Conservation (phyloP, 53 echinoderm and acorn worm genomes). For the Hippasteria phrygiana region DNA sequence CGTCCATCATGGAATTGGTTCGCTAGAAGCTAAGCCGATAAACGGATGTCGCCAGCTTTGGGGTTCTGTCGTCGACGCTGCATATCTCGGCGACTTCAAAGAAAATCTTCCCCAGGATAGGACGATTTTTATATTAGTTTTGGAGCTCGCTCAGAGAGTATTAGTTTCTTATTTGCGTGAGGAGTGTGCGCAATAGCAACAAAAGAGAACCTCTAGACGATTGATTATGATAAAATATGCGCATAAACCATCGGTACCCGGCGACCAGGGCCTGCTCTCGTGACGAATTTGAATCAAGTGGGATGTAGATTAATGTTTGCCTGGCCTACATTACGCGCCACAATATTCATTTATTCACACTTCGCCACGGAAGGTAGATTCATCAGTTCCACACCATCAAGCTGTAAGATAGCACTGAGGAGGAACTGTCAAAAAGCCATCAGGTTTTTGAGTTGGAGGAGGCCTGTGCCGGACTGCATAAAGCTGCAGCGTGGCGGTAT, state of each 20-base stretch:
- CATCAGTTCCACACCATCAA: conserved; percentile 13
- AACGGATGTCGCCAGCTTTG: conserved; percentile 45
- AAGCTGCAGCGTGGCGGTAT: no score
- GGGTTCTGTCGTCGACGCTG: conserved; percentile 8
- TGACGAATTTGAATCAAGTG: neutral
- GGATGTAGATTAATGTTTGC: neutral
- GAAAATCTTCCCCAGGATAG: neutral
- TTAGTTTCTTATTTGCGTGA: conserved; percentile 56
- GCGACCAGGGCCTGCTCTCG: neutral
- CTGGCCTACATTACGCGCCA: neutral
- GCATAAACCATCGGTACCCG: neutral
- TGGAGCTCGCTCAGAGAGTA: conserved; percentile 25
- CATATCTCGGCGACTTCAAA: conserved; percentile 59
- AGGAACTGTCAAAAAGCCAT: no score
- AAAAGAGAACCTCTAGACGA: conserved; percentile 37
- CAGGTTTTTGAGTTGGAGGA: no score
- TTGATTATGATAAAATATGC: conserved; percentile 57
- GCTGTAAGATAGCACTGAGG: neutral
- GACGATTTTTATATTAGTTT: conserved; percentile 26
- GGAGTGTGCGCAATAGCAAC: neutral
- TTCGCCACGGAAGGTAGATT: neutral
- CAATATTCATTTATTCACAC: conserved; percentile 28
- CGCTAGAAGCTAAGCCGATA: conserved; percentile 60
- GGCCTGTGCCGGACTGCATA: no score
- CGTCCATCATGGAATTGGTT: conserved; percentile 40